Base-by-base conservation (phyloP, 1,140 invertebrate species). In the Eufriesea mexicana region DNA sequence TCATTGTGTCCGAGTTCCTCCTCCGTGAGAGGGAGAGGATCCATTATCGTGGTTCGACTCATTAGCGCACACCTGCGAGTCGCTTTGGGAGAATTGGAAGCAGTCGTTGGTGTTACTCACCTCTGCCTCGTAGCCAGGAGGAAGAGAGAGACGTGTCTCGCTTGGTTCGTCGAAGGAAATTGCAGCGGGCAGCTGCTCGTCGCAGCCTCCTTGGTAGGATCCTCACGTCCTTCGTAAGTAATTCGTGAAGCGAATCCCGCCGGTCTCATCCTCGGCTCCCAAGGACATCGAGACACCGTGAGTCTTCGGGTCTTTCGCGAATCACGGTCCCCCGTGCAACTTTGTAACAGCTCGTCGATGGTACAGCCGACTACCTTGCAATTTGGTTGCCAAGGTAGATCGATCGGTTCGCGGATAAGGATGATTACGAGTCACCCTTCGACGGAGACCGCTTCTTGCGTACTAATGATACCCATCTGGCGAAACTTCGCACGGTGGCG, bases 171-270 rank as follows among this genome's bases (percentile, higher is more conserved):
- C 42, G 61, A 72, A 78, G 73, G 80, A 84, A 89, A 84, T 78
- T 80, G 79, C 68, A 75, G 75, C 78, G 49, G 74, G 67, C 79
- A 85, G 86, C 72, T 86, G 84, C 12, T 25, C 20, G n/a, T 35
- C 28, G 9, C 35, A 45, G 73, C 49, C 47, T 72, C 66, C 77
- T 91, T 87, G 59, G 82, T 84, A 92, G 75, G 82, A 86, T 84
- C 25, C 77, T 90, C 91, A 90, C 91, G 91, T 91, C 73, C 85
- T 83, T 85, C 85, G 71, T 90, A 90, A 91, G 89, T 91, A 90
- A 91, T 90, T 92, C 89, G 89, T 89, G 90, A 85, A 90, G 85
- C 85, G 91, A 92, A 91, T 92, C 86, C 35, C 78, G 82, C 64
- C 73, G 85, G 81, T 84, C 83, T 84, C 81, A 76, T 90, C 81